Conservation (phyloP, 2,797 vertebrate genomes). For the Pangasius larnaudii region DNA sequence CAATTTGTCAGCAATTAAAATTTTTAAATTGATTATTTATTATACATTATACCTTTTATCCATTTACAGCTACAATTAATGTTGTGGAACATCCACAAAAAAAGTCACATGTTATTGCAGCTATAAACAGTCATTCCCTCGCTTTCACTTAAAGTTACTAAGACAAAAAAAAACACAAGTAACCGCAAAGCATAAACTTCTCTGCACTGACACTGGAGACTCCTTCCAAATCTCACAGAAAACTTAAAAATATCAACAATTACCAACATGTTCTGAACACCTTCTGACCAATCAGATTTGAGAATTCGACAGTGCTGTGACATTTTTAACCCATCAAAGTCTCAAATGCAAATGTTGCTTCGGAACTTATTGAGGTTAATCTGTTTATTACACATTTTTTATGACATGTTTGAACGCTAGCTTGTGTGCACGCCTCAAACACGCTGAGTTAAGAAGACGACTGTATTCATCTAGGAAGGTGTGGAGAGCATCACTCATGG, state of each 20-base stretch:
- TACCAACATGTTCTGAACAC: background rate
- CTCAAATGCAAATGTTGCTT: background rate
- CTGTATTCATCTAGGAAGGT: constrained; percentile 16
- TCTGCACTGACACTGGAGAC: background rate
- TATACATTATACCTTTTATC: background rate
- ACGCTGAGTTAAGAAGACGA: background rate
- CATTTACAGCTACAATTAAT: background rate
- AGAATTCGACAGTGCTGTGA: background rate
- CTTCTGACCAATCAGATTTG: background rate
- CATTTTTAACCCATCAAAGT: background rate
- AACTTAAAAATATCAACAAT: background rate
- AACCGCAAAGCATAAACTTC: background rate
- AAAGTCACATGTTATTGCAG: background rate
- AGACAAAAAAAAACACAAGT: background rate
- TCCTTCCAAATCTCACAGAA: background rate
- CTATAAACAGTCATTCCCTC: background rate
- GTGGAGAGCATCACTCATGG: constrained; percentile 47
- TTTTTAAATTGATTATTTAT: background rate
- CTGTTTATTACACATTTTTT: constrained; percentile 53
- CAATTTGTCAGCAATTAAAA: background rate
- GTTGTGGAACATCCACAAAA: background rate
- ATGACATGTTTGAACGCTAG: background rate
- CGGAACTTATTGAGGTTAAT: background rate
- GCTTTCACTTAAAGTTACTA: background rate
- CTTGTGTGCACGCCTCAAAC: background rate